Evolutionary conservation across 2,113 vertebrate genomes (phyloP).

Genomic region (Prunella fulvescens): DNA sequence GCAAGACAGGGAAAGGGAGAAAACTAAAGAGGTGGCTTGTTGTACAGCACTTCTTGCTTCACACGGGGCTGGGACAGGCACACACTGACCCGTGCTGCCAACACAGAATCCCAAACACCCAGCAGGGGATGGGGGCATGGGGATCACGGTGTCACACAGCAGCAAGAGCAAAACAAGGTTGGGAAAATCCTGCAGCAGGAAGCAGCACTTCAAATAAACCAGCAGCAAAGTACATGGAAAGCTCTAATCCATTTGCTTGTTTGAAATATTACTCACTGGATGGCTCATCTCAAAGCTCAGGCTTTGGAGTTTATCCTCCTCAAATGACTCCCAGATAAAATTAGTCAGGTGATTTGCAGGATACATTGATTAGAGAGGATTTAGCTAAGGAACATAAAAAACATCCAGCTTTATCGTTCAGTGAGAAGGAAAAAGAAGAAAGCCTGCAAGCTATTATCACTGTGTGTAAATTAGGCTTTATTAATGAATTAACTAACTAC

Average conservation of each 20-base stretch:
- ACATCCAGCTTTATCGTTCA: conserved; percentile 12
- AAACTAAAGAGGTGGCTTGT: neutral
- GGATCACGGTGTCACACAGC: neutral
- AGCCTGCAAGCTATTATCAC: neutral
- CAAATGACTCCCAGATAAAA: conserved; percentile 26
- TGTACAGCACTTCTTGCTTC: neutral
- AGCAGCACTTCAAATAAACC: neutral
- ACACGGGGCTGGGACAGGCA: neutral
- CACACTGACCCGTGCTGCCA: neutral
- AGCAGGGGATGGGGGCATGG: neutral
- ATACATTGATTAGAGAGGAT: conserved; percentile 45
- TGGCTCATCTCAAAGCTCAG: neutral
- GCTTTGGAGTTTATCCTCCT: neutral
- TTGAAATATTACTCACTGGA: conserved; percentile 12
- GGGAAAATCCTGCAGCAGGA: neutral
- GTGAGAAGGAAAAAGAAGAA: neutral
- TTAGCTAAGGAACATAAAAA: conserved; percentile 20
- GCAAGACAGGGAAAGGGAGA: neutral
- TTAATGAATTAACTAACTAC: neutral
- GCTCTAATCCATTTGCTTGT: neutral
- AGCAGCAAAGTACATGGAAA: neutral
- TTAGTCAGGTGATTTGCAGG: conserved; percentile 38
- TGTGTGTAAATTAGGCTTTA: conserved; percentile 1
- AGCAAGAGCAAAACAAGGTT: neutral
- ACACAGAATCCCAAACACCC: neutral